Evolutionary conservation across 2,888 invertebrate genomes (phyloP).

Genomic region (Tromatobia lineatoria): DNA sequence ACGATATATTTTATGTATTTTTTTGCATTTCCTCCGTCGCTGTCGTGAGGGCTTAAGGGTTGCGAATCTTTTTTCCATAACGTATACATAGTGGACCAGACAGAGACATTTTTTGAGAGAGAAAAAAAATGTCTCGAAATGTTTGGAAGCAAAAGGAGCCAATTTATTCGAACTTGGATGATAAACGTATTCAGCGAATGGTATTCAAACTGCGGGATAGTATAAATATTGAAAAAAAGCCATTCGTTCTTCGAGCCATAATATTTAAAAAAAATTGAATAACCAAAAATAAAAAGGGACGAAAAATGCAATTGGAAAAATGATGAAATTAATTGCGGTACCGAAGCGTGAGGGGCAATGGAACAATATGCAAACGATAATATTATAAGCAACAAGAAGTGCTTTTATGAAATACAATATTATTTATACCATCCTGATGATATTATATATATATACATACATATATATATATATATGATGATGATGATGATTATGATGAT

Average conservation of each 20-base stretch:
- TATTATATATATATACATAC: slow-evolving; percentile 75
- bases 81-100: slow-evolving; percentile 57
- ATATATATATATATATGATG: too few species aligned
- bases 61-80: slow-evolving; percentile 51
- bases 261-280: neutral
- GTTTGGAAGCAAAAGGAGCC: slow-evolving; percentile 12
- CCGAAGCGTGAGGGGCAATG: slow-evolving; percentile 55
- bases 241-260: slow-evolving; percentile 46
- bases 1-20: slow-evolving; percentile 20
- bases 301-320: slow-evolving; percentile 49
- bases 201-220: slow-evolving; percentile 60
- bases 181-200: slow-evolving; percentile 44
- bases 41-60: slow-evolving; percentile 41
- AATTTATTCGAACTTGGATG: slow-evolving; percentile 30
- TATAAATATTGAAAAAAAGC: slow-evolving; percentile 64
- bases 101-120: slow-evolving; percentile 28
- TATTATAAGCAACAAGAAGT: slow-evolving; percentile 85
- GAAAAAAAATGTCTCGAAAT: slow-evolving; percentile 18
- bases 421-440: slow-evolving; percentile 83
- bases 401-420: slow-evolving; percentile 84
- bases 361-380: slow-evolving; percentile 79
- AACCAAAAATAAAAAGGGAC: slow-evolving; percentile 18
- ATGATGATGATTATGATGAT: too few species aligned
- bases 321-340: slow-evolving; percentile 44
- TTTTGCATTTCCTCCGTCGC: slow-evolving; percentile 25